These are phyloP conservation scores for Aphaenogaster rudis DNA, from an alignment of 1,140 invertebrate species.

Conservation along the genomic window DNA sequence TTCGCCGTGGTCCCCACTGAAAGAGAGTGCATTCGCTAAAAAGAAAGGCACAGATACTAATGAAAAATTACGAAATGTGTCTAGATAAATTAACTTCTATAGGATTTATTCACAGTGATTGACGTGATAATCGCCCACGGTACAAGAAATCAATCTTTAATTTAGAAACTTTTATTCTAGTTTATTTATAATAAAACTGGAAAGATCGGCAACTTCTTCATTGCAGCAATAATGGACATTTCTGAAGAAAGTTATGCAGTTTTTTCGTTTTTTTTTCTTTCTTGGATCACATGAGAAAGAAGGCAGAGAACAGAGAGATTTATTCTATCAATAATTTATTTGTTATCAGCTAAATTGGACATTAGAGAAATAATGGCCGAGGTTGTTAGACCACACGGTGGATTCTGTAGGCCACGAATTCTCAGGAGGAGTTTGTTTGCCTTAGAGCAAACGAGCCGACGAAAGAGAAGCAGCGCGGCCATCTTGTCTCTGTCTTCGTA, in stretches of 20 bases:
- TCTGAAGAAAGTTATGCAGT: neutral
- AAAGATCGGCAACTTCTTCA: neutral
- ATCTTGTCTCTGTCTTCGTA: conserved; percentile 77
- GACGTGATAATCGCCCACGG: too few relatives aligned
- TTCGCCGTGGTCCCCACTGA: neutral
- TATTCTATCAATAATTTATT: conserved; percentile 3
- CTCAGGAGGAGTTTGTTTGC: conserved; percentile 82
- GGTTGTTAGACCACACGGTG: conserved; percentile 20
- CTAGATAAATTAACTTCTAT: conserved; percentile 6
- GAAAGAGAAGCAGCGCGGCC: conserved; percentile 82
- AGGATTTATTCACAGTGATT: neutral
- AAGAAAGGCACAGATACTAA: neutral
- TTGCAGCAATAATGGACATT: conserved; percentile 34
- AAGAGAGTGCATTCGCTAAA: neutral
- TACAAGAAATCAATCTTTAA: neutral
- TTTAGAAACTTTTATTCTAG: neutral
- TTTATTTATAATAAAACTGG: neutral
- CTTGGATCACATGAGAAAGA: neutral
- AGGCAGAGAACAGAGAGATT: neutral
- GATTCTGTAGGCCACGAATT: conserved; percentile 76
- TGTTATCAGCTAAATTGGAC: neutral
- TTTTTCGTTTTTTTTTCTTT: neutral
- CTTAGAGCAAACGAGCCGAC: conserved; percentile 79
- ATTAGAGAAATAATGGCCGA: conserved; percentile 12
- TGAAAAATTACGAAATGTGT: neutral